These are phyloP conservation scores for Melanocharis versteri DNA, from an alignment of 2,113 vertebrate species.

Conservation along the genomic window DNA sequence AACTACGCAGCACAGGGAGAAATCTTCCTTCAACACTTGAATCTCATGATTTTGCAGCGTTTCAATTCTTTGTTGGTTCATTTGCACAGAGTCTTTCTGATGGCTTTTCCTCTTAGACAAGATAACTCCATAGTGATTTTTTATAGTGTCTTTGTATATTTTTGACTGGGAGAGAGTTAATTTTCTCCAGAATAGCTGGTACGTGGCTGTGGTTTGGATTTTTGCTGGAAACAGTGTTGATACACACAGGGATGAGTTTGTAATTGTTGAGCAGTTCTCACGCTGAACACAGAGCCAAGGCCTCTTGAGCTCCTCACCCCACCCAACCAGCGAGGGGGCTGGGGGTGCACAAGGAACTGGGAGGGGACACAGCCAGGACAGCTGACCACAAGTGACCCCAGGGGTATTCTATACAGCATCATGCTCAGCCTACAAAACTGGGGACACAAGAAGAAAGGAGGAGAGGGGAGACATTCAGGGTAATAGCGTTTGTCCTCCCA, in stretches of 20 bases:
- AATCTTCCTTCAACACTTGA: not conserved
- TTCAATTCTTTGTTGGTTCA: conserved; percentile 34
- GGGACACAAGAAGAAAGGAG: not conserved
- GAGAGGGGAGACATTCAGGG: not conserved
- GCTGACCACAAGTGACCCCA: too few species aligned
- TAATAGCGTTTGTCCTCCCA: not conserved
- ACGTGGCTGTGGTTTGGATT: not conserved
- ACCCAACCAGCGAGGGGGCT: not conserved
- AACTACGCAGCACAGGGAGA: not conserved
- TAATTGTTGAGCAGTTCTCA: not conserved
- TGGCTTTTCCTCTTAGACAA: not conserved
- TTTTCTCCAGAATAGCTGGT: not conserved
- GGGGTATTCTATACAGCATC: not conserved
- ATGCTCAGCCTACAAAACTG: not conserved
- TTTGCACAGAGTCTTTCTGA: not conserved
- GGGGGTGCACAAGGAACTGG: not conserved
- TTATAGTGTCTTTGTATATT: not conserved
- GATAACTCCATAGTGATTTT: not conserved
- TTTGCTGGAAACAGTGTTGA: not conserved
- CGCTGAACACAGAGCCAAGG: not conserved
- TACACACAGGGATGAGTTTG: not conserved
- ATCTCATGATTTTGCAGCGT: not conserved
- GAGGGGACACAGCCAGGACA: not conserved
- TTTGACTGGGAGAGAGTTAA: not conserved
- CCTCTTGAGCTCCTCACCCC: not conserved